Conservation (phyloP, 2,888 invertebrate species). For the Acleris cristana region DNA sequence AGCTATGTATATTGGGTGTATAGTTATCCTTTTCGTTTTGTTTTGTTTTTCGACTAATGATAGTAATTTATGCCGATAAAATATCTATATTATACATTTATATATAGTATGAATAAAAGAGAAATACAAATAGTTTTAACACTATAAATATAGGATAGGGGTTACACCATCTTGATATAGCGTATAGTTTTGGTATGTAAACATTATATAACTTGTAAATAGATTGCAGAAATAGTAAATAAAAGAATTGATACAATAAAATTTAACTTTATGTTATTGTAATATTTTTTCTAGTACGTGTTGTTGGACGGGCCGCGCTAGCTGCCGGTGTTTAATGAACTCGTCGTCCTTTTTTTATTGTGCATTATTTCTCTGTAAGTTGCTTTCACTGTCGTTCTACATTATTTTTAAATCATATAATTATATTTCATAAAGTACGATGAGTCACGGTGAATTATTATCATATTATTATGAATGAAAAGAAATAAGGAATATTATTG, state of each 20-base stretch:
- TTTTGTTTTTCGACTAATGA: slow-evolving; percentile 75
- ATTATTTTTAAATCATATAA: slow-evolving; percentile 83
- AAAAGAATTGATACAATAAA: slow-evolving; percentile 81
- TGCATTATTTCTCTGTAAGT: slow-evolving; percentile 80
- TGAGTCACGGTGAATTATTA: slow-evolving; percentile 78
- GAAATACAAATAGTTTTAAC: slow-evolving; percentile 82
- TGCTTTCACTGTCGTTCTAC: slow-evolving; percentile 83
- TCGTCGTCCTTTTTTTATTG: slow-evolving; percentile 69
- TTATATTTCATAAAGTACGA: slow-evolving; percentile 81
- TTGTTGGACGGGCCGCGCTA: slow-evolving; percentile 50
- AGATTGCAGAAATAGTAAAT: slow-evolving; percentile 75
- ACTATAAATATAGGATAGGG: slow-evolving; percentile 82
- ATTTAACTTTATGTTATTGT: slow-evolving; percentile 77
- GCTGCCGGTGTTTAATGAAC: slow-evolving; percentile 62
- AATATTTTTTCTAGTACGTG: slow-evolving; percentile 72
- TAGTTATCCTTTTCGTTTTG: slow-evolving; percentile 76
- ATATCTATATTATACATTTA: slow-evolving; percentile 65
- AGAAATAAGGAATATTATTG: slow-evolving; percentile 84
- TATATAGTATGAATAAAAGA: slow-evolving; percentile 67
- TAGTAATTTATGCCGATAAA: slow-evolving; percentile 83
- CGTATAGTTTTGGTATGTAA: slow-evolving; percentile 81
- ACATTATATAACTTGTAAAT: slow-evolving; percentile 80
- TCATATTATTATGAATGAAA: slow-evolving; percentile 83
- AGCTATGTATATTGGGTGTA: slow-evolving; percentile 83
- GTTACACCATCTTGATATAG: slow-evolving; percentile 77